A percentile compares a stretch with the other conserved stretches of the same genome.
Conservation (phyloP, 1,140 invertebrate species). For the Bombus breviceps region DNA sequence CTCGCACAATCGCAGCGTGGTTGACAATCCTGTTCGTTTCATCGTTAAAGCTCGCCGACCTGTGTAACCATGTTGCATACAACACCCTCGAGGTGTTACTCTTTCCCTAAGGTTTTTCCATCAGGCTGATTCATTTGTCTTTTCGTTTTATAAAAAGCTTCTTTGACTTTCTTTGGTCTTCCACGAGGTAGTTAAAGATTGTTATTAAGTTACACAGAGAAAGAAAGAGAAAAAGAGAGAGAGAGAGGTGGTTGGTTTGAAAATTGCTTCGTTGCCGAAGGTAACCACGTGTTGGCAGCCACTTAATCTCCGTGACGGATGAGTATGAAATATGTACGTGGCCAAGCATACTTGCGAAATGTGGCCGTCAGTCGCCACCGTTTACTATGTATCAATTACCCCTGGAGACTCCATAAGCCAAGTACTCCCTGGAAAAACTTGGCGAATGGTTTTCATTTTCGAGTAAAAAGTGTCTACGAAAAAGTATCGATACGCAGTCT, state of each 20-base stretch:
- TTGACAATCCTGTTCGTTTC: background rate
- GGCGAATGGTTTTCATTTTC: background rate
- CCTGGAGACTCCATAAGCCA: background rate
- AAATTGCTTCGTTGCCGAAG: background rate
- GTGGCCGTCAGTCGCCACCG: background rate
- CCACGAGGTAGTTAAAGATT: too few relatives aligned
- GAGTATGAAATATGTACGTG: background rate
- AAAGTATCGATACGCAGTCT: too few relatives aligned
- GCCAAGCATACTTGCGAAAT: too few relatives aligned
- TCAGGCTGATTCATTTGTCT: background rate
- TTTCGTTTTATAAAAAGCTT: background rate
- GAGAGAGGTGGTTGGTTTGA: background rate
- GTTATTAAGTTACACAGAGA: background rate
- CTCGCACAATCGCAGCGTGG: conserved; percentile 3
- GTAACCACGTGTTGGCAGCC: background rate
- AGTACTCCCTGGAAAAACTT: background rate
- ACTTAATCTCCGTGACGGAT: conserved; percentile 21
- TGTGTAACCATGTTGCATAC: background rate
- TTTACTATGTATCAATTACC: conserved; percentile 18
- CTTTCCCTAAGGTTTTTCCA: background rate
- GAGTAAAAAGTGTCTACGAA: too few relatives aligned
- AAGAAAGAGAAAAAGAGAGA: background rate
- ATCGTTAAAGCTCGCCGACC: background rate
- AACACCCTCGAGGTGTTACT: too few relatives aligned
- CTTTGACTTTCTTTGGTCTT: background rate